These are phyloP conservation scores for Plotosus lineatus DNA, from an alignment of 2,113 vertebrate genomes.

Conservation along the genomic window DNA sequence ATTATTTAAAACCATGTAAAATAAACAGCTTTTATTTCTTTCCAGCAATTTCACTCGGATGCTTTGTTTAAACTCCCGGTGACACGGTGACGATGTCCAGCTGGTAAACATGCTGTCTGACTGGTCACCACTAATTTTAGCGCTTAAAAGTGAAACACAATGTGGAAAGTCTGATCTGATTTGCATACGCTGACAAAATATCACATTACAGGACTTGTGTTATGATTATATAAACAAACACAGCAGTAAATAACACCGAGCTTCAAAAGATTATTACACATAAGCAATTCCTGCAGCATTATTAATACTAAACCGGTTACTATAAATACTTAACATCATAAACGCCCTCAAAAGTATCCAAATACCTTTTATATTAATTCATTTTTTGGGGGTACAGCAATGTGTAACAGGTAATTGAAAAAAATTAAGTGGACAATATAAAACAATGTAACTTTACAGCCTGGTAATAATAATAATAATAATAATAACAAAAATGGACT, in stretches of 20 bases:
- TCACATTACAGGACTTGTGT: neutral
- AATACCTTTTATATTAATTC: neutral
- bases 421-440: neutral
- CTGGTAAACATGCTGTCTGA: slow-evolving; percentile 7
- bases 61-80: slow-evolving; percentile 8
- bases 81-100: slow-evolving; percentile 22
- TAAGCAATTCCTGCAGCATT: neutral
- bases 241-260: neutral
- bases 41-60: neutral
- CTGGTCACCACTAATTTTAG: neutral
- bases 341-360: too few species aligned
- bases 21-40: neutral
- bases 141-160: slow-evolving; percentile 1
- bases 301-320: neutral
- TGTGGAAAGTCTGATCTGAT: slow-evolving; percentile 16
- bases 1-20: neutral
- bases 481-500: neutral
- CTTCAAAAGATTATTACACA: neutral
- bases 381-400: neutral
- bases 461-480: neutral
- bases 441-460: neutral
- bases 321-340: neutral
- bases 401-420: neutral
- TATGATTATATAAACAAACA: slow-evolving; percentile 22
- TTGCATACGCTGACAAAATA: neutral